Evolutionary conservation across 2,113 vertebrate genomes (phyloP).

Genomic region (Prionailurus bengalensis): DNA sequence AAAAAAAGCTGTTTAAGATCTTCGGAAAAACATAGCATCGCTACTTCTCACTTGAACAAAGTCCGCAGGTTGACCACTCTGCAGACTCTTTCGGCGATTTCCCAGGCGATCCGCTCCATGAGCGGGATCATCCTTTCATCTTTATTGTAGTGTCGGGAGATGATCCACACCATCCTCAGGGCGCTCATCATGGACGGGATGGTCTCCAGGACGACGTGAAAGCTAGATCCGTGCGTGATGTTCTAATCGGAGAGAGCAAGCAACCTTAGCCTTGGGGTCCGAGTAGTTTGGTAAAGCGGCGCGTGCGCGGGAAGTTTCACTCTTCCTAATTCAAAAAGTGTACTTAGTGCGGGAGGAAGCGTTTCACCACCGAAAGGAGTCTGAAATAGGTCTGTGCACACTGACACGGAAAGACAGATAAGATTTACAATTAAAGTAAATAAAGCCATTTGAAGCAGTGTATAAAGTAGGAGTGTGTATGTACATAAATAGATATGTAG

Average conservation of each 20-base stretch:
- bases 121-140: slow-evolving; percentile 93
- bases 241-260: slow-evolving; percentile 74
- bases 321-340: neutral
- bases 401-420: neutral
- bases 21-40: accelerated
- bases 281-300: accelerated
- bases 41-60: slow-evolving; percentile 91
- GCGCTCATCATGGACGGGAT: slow-evolving; percentile 93
- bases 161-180: slow-evolving; percentile 94
- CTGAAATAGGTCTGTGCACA: neutral
- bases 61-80: slow-evolving; percentile 88
- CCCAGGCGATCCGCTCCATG: slow-evolving; percentile 96
- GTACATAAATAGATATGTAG: accelerated
- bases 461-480: accelerated
- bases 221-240: slow-evolving; percentile 85
- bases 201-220: slow-evolving; percentile 89
- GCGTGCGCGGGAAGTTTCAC: accelerated
- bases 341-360: neutral
- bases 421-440: neutral
- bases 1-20: too few species aligned
- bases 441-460: neutral
- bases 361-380: too few species aligned
- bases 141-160: slow-evolving; percentile 94
- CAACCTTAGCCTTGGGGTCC: neutral
- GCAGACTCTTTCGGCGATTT: slow-evolving; percentile 91